phyloP scores from a whole-genome alignment of 2,113 vertebrate species.

The Sorex araneus region DNA sequence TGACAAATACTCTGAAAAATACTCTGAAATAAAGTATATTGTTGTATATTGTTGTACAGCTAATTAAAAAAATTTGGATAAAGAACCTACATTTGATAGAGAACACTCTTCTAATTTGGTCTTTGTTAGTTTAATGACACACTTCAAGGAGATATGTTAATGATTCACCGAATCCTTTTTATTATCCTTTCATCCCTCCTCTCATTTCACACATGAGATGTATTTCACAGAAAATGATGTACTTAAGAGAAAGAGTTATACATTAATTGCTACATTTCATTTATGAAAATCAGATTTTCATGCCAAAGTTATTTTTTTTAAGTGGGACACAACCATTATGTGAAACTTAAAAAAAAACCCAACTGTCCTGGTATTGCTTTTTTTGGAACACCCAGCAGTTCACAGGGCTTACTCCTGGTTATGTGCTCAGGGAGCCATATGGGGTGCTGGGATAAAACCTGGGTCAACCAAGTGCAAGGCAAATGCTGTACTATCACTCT shows the following conservation, averaged over 20 bases:
- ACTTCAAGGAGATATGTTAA: background rate
- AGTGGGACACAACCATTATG: too few relatives aligned
- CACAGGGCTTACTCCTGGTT: too few relatives aligned
- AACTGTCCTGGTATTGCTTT: too few relatives aligned
- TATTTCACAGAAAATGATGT: background rate
- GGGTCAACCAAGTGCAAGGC: too few relatives aligned
- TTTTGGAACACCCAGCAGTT: too few relatives aligned
- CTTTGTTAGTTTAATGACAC: background rate
- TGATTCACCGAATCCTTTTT: background rate
- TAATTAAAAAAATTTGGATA: background rate
- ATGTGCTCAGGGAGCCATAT: too few relatives aligned
- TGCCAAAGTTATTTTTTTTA: too few relatives aligned
- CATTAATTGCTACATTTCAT: background rate
- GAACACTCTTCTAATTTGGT: background rate
- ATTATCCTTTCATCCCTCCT: background rate
- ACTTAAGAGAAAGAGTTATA: background rate
- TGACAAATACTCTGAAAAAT: too few relatives aligned
- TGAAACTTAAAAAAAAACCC: too few relatives aligned
- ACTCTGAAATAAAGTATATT: background rate
- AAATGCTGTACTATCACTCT: too few relatives aligned
- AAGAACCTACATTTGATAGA: background rate
- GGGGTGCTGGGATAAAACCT: too few relatives aligned
- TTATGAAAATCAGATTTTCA: too few relatives aligned
- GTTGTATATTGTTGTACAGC: background rate
- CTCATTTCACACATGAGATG: conserved; percentile 20